phyloP scores from a whole-genome alignment of 2,113 vertebrate genomes.

The Cololabis saira region DNA sequence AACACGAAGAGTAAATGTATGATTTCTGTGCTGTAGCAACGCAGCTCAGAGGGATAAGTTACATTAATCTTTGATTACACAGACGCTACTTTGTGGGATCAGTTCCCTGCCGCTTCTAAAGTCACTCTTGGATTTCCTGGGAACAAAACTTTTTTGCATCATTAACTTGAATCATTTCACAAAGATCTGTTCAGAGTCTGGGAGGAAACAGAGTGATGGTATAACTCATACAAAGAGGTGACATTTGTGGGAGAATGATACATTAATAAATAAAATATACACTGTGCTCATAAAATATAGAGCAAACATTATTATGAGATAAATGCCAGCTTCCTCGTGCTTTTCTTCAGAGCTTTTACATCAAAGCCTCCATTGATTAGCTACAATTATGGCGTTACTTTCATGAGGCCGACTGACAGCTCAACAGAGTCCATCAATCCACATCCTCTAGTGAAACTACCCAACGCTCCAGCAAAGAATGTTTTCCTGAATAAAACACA shows the following conservation, averaged over 20 bases:
- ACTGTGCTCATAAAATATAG: conserved; percentile 57
- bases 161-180: conserved; percentile 8
- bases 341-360: conserved; percentile 59
- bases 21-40: not conserved
- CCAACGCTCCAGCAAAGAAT: conserved; percentile 40
- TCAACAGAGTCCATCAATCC: conserved; percentile 76
- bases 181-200: conserved; percentile 2
- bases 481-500: conserved; percentile 24
- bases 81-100: conserved; percentile 3
- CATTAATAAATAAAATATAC: conserved; percentile 22
- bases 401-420: conserved; percentile 67
- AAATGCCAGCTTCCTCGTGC: conserved; percentile 42
- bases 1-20: conserved; percentile 4
- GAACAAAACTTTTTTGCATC: no score
- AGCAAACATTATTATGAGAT: conserved; percentile 56
- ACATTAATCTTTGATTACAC: conserved; percentile 8
- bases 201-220: conserved; percentile 1
- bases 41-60: conserved; percentile 5
- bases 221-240: conserved; percentile 45
- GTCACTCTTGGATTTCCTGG: conserved; percentile 15
- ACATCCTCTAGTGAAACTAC: conserved; percentile 49
- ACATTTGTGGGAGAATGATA: conserved; percentile 47
- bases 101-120: not conserved
- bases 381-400: conserved; percentile 66
- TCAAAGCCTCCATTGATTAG: conserved; percentile 70